These are phyloP conservation scores for Zoroaster sp. DNA, from an alignment of 53 echinoderm and acorn worm species.

Conservation along the genomic window DNA sequence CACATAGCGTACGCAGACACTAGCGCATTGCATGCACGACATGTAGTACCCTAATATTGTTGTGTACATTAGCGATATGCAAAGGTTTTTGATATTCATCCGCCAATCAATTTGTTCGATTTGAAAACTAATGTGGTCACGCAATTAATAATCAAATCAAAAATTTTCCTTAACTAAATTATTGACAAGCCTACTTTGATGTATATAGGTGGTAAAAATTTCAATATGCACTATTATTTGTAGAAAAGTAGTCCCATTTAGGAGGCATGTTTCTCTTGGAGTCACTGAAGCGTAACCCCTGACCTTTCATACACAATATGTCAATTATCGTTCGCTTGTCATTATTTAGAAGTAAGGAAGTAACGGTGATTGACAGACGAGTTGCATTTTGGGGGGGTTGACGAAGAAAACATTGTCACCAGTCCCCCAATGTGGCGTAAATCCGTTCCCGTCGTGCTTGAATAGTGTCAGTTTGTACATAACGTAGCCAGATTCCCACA, in stretches of 20 bases:
- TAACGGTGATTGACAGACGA: slow-evolving; percentile 31
- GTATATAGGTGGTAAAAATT: not conserved
- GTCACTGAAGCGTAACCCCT: slow-evolving; percentile 39
- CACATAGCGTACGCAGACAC: not conserved
- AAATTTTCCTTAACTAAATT: not conserved
- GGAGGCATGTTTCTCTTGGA: slow-evolving; percentile 30
- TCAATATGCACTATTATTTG: not conserved
- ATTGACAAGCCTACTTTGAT: not conserved
- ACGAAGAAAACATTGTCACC: not conserved
- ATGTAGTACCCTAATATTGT: not conserved
- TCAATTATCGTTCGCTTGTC: slow-evolving; percentile 46
- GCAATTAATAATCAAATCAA: too few relatives aligned
- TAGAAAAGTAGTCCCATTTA: slow-evolving; percentile 19
- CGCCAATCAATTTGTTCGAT: slow-evolving; percentile 2
- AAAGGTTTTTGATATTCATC: slow-evolving; percentile 3
- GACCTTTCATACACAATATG: slow-evolving; percentile 47
- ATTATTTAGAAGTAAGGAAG: not conserved
- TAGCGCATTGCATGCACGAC: not conserved
- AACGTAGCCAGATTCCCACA: too few relatives aligned
- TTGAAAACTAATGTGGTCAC: too few relatives aligned
- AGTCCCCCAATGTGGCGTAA: too few relatives aligned
- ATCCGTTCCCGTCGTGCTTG: too few relatives aligned
- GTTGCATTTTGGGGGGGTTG: not conserved
- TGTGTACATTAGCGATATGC: slow-evolving; percentile 46
- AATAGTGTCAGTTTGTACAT: too few relatives aligned